Evolutionary conservation across 2,888 invertebrate genomes (phyloP), one percentile per base, ranked within the genome.

Genomic region (Hydroisotoma schaefferi): DNA sequence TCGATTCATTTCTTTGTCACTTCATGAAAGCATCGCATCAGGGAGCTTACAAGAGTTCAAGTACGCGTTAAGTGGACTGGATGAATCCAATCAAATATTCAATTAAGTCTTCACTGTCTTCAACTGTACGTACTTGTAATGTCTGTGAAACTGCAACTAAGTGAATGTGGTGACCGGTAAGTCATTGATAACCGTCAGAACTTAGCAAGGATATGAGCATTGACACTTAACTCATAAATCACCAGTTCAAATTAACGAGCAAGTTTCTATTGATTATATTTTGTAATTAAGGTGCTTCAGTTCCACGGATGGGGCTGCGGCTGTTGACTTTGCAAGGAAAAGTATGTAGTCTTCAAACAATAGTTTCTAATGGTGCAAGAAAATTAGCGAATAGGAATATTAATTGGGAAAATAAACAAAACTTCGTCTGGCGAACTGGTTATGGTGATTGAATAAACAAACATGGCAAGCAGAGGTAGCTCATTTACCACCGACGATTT

Each of bases 401-500:
- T 33, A 33, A 33, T 33, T 33, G 8, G 33, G 6, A 33, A 33
- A 33, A 33, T 33, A 33, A 33, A 33, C 33, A 33, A 33, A 15
- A 33, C 33, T 33, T 33, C 6, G 6, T 33, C 15, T 15, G 15
- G 15, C 33, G 15, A 15, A 10, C 33, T 33, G 15, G 33, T 6
- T 33, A 6, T 33, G 33, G n/a, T n/a, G n/a, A 6, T 33, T 33
- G 15, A 33, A 20, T 15, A 40, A 40, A 15, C 20, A 40, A 40
- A 40, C 40, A 40, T 5, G 5, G 8, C 40, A 5, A 5, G 40
- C 20, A 5, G 40, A n/a, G n/a, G n/a, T 5, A 40, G n/a, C 33
- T 40, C 40, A 18, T 4, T 40, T 40, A 40, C 40, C 40, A 40
- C 40, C 40, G 40, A 40, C 40, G 40, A 40, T 40, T 40, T 20